Evolutionary conservation across 2,888 invertebrate genomes (phyloP), one percentile per base, ranked within the genome.

Genomic region (Ophion obscuratus): DNA sequence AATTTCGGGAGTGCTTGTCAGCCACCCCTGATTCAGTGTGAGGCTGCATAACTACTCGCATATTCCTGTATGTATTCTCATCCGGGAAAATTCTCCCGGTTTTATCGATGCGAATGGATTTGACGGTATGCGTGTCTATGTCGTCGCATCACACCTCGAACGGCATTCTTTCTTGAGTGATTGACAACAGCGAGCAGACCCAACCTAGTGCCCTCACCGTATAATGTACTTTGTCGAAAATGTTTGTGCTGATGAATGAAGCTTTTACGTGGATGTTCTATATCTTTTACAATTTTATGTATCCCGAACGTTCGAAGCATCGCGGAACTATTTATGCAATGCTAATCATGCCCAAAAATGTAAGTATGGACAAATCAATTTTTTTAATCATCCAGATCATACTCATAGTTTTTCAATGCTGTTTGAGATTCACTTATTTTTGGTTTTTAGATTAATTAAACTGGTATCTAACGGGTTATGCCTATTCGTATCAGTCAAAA

Each of bases 51-150:
- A 17, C 24, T 47, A 53, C 53, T 47, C 70, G 36, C 57, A 40
- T 14, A 59, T 36, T 36, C 59, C 81, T 67, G 80, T 79, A 81
- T 85, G 75, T 83, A 70, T 83, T 78, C 79, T 62, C 44, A 40
- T 62, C 24, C 44, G 44, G 6, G 24, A 74, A 44, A 44, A 27
- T 20, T 61, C 40, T 17, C 64, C 76, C 57, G 59, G 47, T 67
- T 75, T 73, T 67, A 70, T 73, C 64, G 57, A 2, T 53, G 44
- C 61, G 71, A n/a, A n/a, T 24, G 71, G 24, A 81, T 73, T 75
- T 75, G 67, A 75, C 75, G 75, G 31, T 59, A 57, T 47, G 74
- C 74, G 61, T 81, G 75, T 81, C 59, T 74, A 67, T 81, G 59
- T 24, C 10, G 47, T 44, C 59, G 44, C 59, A 57, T 74, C 81